phyloP scores from a whole-genome alignment of 1,140 invertebrate genomes.

The Tetramorium parvispinum region DNA sequence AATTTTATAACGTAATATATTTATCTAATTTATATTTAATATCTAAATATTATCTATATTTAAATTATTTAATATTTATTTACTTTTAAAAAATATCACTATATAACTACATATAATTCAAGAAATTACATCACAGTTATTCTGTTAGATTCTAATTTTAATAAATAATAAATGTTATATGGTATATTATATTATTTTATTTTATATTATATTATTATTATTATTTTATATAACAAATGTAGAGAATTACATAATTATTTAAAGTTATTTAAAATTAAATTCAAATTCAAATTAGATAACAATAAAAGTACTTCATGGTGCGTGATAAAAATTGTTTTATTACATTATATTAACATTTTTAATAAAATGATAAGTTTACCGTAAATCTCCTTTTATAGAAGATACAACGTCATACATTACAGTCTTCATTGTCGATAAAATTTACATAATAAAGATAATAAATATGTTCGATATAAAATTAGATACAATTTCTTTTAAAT shows the following conservation, averaged over 20 bases:
- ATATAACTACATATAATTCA: background rate
- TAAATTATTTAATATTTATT: background rate
- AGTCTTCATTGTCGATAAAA: background rate
- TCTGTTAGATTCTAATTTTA: background rate
- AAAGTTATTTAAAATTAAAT: background rate
- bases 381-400: background rate
- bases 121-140: background rate
- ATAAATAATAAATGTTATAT: background rate
- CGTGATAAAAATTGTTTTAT: background rate
- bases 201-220: background rate
- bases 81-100: slow-evolving; percentile 45
- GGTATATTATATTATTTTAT: background rate
- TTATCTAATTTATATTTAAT: background rate
- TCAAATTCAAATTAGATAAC: background rate
- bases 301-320: background rate
- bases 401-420: background rate
- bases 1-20: background rate
- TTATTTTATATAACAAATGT: background rate
- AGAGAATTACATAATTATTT: background rate
- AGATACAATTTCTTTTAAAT: background rate
- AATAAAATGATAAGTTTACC: background rate
- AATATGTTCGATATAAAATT: background rate
- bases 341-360: background rate
- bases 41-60: too few species aligned
- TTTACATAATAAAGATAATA: background rate